Evolutionary conservation across 2,113 vertebrate genomes (phyloP), one percentile per base, ranked within the genome.

Genomic region (Phodopus roborovskii): DNA sequence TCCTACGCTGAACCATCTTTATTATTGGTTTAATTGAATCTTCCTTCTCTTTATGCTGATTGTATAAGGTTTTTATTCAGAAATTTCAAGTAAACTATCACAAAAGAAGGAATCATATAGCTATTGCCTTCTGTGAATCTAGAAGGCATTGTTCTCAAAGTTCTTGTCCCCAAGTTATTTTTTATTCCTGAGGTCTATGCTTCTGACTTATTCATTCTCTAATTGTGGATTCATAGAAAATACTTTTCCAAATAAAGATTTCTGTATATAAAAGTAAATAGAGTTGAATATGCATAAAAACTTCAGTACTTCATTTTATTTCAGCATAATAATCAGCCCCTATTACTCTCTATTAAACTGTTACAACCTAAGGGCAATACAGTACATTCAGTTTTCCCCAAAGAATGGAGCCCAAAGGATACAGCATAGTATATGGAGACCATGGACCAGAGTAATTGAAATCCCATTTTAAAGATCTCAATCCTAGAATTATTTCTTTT

Each of bases 191-290:
- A 88, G 88, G 62, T 26, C 64, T 91, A 0, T 96, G 39, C n/a
- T 82, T 95, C 92, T 93, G 78, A 20, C 68, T 92, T 85, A 66
- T 60, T 91, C 82, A 60, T 78, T 93, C 22, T 94, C 30, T 24
- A 91, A 0, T 78, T 97, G 62, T 88, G 60, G 62, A 95, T 86
- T 94, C 62, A 87, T 79, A 88, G 62, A 88, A 90, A 94, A 58
- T 95, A 91, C 83, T 95, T 95, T 64, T 96, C 60, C 75, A 97
- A 94, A 91, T 90, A 91, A 48, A 96, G 19, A 48, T 94, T 95
- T 92, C 53, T 53, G 50, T 95, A 36, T 91, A 92, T 81, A 39
- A 93, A 90, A 92, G 28, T 94, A 96, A 96, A 91, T 90, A 68
- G 53, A 97, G 96, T 88, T 86, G 82, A 92, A 64, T 94, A 96